These are phyloP conservation scores for Seriola quinqueradiata DNA, from an alignment of 2,113 vertebrate genomes.

Conservation along the genomic window DNA sequence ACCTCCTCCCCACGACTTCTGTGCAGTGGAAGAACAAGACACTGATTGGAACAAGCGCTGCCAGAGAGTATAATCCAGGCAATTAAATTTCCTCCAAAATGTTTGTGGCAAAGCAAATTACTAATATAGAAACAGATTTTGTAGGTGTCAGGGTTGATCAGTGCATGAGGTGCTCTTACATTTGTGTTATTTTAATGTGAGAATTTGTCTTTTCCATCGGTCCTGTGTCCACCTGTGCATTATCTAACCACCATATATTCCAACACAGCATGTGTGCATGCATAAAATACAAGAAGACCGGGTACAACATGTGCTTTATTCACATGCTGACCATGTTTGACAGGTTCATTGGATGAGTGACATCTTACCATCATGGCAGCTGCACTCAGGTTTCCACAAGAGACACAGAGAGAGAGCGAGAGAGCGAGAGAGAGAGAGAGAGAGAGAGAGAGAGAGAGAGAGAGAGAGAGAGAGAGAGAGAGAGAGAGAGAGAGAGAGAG, in stretches of 20 bases:
- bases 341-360: not conserved
- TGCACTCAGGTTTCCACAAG: constrained; percentile 24
- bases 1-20: not conserved
- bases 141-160: constrained; percentile 6
- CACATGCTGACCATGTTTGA: not conserved
- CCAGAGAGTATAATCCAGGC: constrained; percentile 17
- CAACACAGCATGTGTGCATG: not conserved
- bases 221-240: not conserved
- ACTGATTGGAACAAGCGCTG: constrained; percentile 3
- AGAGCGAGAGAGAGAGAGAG: constrained; percentile 12
- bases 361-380: not conserved
- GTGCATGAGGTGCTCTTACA: not conserved
- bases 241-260: not conserved
- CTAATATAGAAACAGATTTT: constrained; percentile 10
- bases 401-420: not conserved
- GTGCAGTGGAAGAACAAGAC: not conserved
- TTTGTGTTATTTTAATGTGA: not conserved
- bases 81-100: constrained; percentile 5
- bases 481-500: not conserved
- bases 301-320: not conserved
- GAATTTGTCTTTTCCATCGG: not conserved
- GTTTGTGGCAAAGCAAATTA: constrained; percentile 21
- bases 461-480: not conserved
- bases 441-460: not conserved
- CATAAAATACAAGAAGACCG: not conserved